phyloP scores from a whole-genome alignment of 2,888 invertebrate genomes.

The Cryptops parisi region DNA sequence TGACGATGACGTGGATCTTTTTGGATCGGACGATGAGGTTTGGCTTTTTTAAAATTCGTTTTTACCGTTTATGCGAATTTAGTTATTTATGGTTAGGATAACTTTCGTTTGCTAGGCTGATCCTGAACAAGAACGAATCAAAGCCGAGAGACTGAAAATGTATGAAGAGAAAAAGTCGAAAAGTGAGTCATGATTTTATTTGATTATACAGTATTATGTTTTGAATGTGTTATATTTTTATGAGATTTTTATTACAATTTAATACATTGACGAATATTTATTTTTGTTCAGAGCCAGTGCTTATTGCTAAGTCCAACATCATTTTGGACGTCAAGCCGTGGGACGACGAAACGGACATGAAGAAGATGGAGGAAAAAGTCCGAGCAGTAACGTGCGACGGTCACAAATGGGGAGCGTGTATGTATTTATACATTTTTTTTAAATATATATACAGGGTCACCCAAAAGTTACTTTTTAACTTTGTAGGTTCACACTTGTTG shows the following conservation, averaged over 20 bases:
- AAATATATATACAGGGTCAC: no score
- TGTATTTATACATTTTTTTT: constrained; percentile 19
- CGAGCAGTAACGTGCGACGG: constrained; percentile 34
- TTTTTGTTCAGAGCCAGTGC: constrained; percentile 28
- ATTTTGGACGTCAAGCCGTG: constrained; percentile 40
- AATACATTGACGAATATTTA: not conserved
- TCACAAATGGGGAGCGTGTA: constrained; percentile 38
- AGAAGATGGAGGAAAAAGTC: constrained; percentile 33
- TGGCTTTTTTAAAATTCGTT: not conserved
- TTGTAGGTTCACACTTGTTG: no score
- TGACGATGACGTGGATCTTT: constrained; percentile 6
- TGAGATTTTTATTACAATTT: not conserved
- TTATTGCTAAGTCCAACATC: constrained; percentile 38
- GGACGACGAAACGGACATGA: constrained; percentile 40
- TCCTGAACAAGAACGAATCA: constrained; percentile 31
- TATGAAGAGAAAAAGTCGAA: constrained; percentile 38
- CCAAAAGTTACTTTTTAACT: not conserved
- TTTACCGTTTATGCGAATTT: not conserved
- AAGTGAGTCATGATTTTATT: constrained; percentile 23
- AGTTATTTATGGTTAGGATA: not conserved
- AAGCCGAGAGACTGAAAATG: constrained; percentile 34
- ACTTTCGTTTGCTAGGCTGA: constrained; percentile 20
- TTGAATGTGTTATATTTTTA: not conserved
- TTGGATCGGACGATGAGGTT: constrained; percentile 10
- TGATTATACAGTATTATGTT: no score